A percentile compares a stretch with the other conserved stretches of the same genome.
Evolutionary conservation across 2,113 vertebrate genomes (phyloP).

Genomic region (Muscicapa adusta): DNA sequence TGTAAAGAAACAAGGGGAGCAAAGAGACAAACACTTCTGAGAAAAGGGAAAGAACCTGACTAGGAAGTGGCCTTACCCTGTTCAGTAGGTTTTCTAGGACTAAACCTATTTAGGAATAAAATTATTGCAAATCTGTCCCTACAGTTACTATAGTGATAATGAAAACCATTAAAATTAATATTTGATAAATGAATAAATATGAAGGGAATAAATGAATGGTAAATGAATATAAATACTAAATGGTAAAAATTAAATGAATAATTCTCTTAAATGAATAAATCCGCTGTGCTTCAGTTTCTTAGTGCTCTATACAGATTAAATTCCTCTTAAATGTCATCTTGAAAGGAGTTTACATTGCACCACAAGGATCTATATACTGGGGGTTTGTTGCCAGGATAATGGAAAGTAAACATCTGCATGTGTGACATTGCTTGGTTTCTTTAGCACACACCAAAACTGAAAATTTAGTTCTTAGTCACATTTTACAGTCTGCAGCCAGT

Average conservation of each 20-base stretch:
- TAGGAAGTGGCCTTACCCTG: constrained; percentile 11
- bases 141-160: constrained; percentile 66
- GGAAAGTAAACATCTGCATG: background rate
- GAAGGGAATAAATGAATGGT: constrained; percentile 74
- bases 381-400: background rate
- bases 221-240: constrained; percentile 74
- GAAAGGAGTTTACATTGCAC: constrained; percentile 29
- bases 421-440: background rate
- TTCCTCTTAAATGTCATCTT: constrained; percentile 33
- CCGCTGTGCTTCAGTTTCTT: constrained; percentile 42
- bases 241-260: constrained; percentile 75
- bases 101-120: constrained; percentile 66
- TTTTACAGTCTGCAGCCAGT: background rate
- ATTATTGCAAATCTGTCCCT: constrained; percentile 54
- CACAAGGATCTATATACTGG: background rate
- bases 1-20: background rate
- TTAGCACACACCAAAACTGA: background rate
- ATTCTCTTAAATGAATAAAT: constrained; percentile 74
- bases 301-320: constrained; percentile 30
- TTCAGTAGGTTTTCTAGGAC: constrained; percentile 59
- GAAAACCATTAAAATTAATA: constrained; percentile 76
- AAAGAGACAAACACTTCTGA: background rate
- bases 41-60: background rate
- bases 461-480: background rate
- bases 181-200: constrained; percentile 78